phyloP scores from a whole-genome alignment of 2,113 vertebrate species.

The Dicerorhinus sumatrensis region DNA sequence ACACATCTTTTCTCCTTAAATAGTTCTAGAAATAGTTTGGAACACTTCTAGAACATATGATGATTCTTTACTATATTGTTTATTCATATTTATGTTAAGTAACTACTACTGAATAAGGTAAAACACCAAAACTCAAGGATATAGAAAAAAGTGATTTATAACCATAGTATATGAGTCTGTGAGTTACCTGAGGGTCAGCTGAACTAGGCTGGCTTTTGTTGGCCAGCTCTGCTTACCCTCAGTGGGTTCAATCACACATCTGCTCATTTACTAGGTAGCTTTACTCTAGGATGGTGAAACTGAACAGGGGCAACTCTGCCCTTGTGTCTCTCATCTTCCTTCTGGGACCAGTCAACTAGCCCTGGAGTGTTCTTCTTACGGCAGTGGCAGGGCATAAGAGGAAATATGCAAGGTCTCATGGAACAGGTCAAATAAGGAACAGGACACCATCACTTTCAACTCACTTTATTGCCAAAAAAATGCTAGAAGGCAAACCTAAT shows the following conservation, averaged over 20 bases:
- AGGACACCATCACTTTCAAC: background rate
- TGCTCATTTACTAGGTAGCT: background rate
- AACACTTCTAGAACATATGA: background rate
- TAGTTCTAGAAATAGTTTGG: background rate
- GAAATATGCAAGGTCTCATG: background rate
- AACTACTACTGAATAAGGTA: background rate
- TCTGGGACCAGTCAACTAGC: background rate
- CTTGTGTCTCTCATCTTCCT: background rate
- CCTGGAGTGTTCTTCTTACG: background rate
- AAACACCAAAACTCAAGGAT: background rate
- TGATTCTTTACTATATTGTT: background rate
- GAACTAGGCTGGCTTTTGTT: background rate
- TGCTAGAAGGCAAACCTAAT: background rate
- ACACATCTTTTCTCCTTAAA: background rate
- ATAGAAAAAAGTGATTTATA: background rate
- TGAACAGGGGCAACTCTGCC: background rate
- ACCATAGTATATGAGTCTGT: background rate
- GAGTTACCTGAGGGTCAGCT: background rate
- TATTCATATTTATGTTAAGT: background rate
- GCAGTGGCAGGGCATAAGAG: background rate
- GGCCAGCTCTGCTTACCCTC: too few species aligned
- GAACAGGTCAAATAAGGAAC: background rate
- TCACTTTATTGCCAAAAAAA: background rate
- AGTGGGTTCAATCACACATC: fast-evolving
- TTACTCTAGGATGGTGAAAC: background rate